Evolutionary conservation across 2,888 invertebrate species (phyloP), one percentile per base, ranked within the genome.

Genomic region (Eucera pruinosa): DNA sequence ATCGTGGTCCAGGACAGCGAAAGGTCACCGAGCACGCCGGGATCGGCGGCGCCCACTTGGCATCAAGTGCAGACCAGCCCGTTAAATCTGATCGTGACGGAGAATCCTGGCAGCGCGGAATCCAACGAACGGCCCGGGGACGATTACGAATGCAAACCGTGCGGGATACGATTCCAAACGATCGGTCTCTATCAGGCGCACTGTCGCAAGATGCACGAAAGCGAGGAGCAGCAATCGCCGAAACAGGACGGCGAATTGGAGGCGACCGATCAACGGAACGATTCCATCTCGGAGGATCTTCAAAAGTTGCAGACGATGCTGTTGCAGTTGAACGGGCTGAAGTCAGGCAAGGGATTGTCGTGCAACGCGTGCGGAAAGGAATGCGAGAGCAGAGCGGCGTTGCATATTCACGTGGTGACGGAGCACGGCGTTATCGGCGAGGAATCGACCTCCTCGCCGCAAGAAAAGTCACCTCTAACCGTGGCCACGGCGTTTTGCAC

Each of bases 261-360:
- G 2, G 91, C 91, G 87, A 82, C 91, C 87, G 93, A 93, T 83
- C 93, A 93, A 86, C 93, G 93, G 77, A 93, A 93, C 82, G 94
- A 94, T 78, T 94, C 95, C 1, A 96, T 97, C 62, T 97, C 96
- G 84, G 97, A 97, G 91, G 97, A 97, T 91, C 93, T 98, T 15
- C 96, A 97, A 81, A 97, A 97, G 91, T 92, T 98, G 69, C 97
- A 98, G 92, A 97, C 97, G 23, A 98, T 97, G 97, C 97, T 97
- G 87, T 95, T 96, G 87, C 98, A 97, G 92, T 93, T 97, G 88
- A 98, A 97, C 92, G 97, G 96, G 84, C 93, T 97, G 55, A 96
- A 96, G 83, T 95, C 94, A 0, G 93, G 93, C 75, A 86, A 86
- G n/a, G 92, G 93, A 5, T 90, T 94, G 27, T 93, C 93, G 25